phyloP scores from a whole-genome alignment of 2,797 vertebrate species.

The Darevskia nairensis region DNA sequence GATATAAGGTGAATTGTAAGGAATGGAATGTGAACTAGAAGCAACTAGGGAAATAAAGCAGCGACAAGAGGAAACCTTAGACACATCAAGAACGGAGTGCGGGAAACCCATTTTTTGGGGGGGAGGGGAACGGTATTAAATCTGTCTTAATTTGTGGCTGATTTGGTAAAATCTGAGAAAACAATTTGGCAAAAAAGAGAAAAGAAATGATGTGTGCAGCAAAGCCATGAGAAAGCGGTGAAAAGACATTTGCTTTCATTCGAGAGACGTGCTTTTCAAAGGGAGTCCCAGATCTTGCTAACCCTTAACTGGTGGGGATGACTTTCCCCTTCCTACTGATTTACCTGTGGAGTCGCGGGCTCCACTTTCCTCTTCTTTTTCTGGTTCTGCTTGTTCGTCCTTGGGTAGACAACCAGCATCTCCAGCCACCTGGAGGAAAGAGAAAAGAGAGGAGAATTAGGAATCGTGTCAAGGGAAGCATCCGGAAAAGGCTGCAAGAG shows the following conservation, averaged over 20 bases:
- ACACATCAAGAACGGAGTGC: too few relatives aligned
- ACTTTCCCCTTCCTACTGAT: too few relatives aligned
- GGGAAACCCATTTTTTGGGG: too few relatives aligned
- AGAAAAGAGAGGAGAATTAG: background rate
- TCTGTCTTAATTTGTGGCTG: too few relatives aligned
- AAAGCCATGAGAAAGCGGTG: background rate
- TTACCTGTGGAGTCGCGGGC: constrained; percentile 93
- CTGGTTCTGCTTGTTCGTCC: constrained; percentile 98
- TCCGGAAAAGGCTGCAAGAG: background rate
- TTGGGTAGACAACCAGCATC: constrained; percentile 92
- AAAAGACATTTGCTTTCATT: background rate
- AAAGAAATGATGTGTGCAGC: too few relatives aligned
- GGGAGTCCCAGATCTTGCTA: background rate
- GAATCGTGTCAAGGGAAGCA: background rate
- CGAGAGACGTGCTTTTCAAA: background rate
- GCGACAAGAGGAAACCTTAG: too few relatives aligned
- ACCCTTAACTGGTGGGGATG: accelerated
- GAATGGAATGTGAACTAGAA: too few relatives aligned
- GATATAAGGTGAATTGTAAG: too few relatives aligned
- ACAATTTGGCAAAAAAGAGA: too few relatives aligned
- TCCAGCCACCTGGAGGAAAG: constrained; percentile 89
- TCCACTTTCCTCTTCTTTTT: constrained; percentile 99
- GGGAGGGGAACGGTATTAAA: too few relatives aligned
- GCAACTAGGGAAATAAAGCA: too few relatives aligned
- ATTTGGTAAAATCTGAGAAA: too few relatives aligned